Conservation (phyloP, 2,888 invertebrate genomes). For the Eremobia ochroleuca region DNA sequence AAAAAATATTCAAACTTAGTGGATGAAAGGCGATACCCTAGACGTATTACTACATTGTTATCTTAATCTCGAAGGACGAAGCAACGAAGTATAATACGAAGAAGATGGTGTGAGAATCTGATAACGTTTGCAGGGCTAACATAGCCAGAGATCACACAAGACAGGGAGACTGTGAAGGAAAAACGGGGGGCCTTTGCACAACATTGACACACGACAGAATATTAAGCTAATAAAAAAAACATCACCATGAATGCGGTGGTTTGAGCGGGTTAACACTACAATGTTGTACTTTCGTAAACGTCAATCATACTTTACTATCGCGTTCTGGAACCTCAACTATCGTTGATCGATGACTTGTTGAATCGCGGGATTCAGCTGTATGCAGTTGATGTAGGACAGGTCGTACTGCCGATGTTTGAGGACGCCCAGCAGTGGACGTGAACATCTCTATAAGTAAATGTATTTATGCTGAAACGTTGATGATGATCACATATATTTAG, state of each 20-base stretch:
- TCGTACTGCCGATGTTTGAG: too few relatives aligned
- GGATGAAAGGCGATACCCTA: too few relatives aligned
- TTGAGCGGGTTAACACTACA: background rate
- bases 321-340: background rate
- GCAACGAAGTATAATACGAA: too few relatives aligned
- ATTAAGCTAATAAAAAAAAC: background rate
- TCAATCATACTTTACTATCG: background rate
- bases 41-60: too few relatives aligned
- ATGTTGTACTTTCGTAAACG: background rate
- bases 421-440: too few relatives aligned
- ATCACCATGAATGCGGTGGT: background rate
- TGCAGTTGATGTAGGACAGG: too few relatives aligned
- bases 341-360: background rate
- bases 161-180: too few relatives aligned
- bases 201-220: background rate
- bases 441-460: too few relatives aligned
- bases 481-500: too few relatives aligned
- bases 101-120: background rate
- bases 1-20: too few relatives aligned
- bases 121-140: background rate
- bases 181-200: background rate
- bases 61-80: too few relatives aligned
- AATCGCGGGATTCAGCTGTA: background rate
- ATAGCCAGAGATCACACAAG: background rate
- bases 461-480: too few relatives aligned